Conservation (phyloP, 2,888 invertebrate genomes). For the Leptopilina drosophilae region DNA sequence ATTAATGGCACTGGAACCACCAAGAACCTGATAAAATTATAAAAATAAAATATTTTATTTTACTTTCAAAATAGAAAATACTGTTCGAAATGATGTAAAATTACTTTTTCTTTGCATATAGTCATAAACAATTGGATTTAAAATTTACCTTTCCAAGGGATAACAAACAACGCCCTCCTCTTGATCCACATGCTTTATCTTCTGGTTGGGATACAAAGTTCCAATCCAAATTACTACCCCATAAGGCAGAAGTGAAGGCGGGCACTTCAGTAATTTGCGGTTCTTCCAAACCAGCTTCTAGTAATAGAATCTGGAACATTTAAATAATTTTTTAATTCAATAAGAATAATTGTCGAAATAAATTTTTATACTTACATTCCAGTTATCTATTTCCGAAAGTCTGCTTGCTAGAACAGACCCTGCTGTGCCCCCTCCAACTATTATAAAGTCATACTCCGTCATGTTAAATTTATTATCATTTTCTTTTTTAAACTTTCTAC, state of each 20-base stretch:
- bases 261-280: conserved; percentile 83
- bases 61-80: too few species aligned
- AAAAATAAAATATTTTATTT: not conserved
- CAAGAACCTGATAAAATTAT: conserved; percentile 82
- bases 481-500: not conserved
- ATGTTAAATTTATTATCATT: not conserved
- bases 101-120: not conserved
- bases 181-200: conserved; percentile 80
- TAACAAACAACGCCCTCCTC: conserved; percentile 81
- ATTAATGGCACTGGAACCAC: conserved; percentile 91
- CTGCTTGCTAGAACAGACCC: conserved; percentile 79
- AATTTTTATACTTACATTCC: conserved; percentile 69
- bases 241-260: conserved; percentile 79
- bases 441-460: conserved; percentile 68
- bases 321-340: conserved; percentile 69
- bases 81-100: not conserved
- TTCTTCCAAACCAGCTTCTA: conserved; percentile 84
- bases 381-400: conserved; percentile 75
- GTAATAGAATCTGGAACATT: conserved; percentile 80
- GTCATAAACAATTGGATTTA: not conserved
- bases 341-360: not conserved
- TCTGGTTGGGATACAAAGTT: conserved; percentile 83
- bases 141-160: conserved; percentile 80
- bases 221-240: conserved; percentile 81
- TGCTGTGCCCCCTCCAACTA: conserved; percentile 78